phyloP scores from a whole-genome alignment of 2,888 invertebrate genomes.

The Siphlonurus alternatus region DNA sequence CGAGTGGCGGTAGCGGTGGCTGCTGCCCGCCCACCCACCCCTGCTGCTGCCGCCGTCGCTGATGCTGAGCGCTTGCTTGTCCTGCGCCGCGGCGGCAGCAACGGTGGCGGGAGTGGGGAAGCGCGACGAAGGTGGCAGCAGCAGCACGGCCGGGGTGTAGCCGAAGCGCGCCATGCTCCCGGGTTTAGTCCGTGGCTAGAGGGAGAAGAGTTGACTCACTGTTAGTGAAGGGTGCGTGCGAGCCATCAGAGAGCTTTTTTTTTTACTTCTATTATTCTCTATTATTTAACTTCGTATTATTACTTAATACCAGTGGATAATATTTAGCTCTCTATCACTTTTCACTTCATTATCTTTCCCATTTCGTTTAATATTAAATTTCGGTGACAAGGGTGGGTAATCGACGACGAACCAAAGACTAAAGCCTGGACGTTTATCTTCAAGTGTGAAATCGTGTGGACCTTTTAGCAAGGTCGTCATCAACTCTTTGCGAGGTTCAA shows the following conservation, averaged over 20 bases:
- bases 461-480: neutral
- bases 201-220: neutral
- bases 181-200: neutral
- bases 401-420: too few relatives aligned
- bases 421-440: too few relatives aligned
- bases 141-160: slow-evolving; percentile 4
- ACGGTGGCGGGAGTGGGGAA: neutral
- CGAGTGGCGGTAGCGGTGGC: neutral
- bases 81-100: neutral
- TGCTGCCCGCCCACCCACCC: neutral
- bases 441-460: neutral
- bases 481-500: neutral
- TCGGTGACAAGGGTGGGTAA: neutral
- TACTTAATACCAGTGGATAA: too few relatives aligned
- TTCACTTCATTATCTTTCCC: neutral
- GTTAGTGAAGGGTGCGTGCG: neutral
- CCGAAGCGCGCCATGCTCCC: slow-evolving; percentile 4
- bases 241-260: neutral
- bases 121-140: neutral
- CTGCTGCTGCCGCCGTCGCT: too few relatives aligned
- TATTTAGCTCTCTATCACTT: neutral
- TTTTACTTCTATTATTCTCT: too few relatives aligned
- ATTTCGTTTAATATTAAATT: neutral
- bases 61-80: neutral
- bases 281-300: too few relatives aligned